These are phyloP conservation scores for Maniola hyperantus DNA, from an alignment of 2,888 invertebrate species.

Conservation along the genomic window DNA sequence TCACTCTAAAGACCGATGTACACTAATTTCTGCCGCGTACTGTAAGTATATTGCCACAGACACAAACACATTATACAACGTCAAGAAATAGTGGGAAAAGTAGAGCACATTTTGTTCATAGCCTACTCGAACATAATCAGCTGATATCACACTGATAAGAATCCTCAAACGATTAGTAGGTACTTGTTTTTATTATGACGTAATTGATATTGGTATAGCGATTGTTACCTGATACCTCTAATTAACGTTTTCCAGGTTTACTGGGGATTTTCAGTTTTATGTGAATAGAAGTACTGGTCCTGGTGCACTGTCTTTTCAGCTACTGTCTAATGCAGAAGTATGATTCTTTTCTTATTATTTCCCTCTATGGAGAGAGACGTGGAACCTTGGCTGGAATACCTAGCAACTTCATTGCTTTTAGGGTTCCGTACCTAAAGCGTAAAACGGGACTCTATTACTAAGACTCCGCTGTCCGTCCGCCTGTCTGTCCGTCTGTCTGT, in stretches of 20 bases:
- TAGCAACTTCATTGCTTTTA: too few relatives aligned
- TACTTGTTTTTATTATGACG: constrained; percentile 9
- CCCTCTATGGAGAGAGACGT: not conserved
- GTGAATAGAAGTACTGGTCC: constrained; percentile 78
- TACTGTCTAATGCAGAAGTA: constrained; percentile 71
- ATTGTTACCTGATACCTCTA: not conserved
- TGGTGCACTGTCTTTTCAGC: constrained; percentile 69
- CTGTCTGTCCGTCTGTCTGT: too few relatives aligned
- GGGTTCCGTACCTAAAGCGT: too few relatives aligned
- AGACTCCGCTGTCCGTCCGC: too few relatives aligned
- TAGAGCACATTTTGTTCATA: constrained; percentile 14
- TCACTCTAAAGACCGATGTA: too few relatives aligned
- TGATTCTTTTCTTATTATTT: constrained; percentile 35
- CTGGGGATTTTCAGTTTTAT: constrained; percentile 45
- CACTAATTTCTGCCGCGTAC: too few relatives aligned
- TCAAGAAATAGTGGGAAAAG: constrained; percentile 15
- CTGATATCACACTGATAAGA: constrained; percentile 37
- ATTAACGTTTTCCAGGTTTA: constrained; percentile 45
- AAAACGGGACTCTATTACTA: too few relatives aligned
- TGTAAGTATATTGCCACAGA: not conserved
- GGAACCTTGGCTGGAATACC: too few relatives aligned
- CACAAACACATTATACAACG: too few relatives aligned
- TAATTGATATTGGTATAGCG: not conserved
- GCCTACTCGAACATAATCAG: constrained; percentile 30
- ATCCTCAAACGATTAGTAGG: constrained; percentile 28